Base-by-base conservation (phyloP, 2,113 vertebrate genomes). In the Sebastes schlegelii region DNA sequence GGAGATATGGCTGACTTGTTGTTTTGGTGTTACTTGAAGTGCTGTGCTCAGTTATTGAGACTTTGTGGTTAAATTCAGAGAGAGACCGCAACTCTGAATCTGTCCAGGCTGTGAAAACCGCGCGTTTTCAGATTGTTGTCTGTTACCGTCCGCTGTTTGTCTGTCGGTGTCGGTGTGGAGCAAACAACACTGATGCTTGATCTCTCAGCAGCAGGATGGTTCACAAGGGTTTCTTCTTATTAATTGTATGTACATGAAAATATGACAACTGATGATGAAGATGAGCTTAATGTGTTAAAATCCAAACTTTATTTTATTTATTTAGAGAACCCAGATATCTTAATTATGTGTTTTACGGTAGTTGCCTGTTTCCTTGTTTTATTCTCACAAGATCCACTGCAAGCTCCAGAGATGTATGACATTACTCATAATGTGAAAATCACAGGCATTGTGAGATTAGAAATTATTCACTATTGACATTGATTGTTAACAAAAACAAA, bases 71-170 rank as follows among this genome's bases (percentile, higher is more conserved):
- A 13, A 68, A 76, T 48, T 34, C 19, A 54, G 52, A 54, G 23
- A 69, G 14, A 74, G 26, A 34, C 79, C 63, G 48, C 34, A 77
- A 34, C 58, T 74, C 16, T 8, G 69, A 78, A 80, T 57, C 40
- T 70, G n/a, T 67, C 3, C 51, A 54, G 80, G 55, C 54, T 87
- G 58, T 82, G 81, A 88, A 94, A 94, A 92, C 91, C 92, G 92
- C 93, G 92, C 93, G 86, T 94, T 94, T 93, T 94, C 91, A 84
- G 72, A 84, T 91, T 92, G 93, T 92, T 91, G 86, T 89, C 46
- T 86, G 19, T 79, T 83, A 12, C 65, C 65, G 54, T 82, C 75
- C 70, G 79, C 66, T 79, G 78, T 75, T 85, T 79, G 40, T 74
- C 34, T 34, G 34, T 34, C 34, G 34, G 34, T 34, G 34, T 34